Percentiles rank a stretch among this genome's conserved stretches.
These are phyloP conservation scores for Myiothlypis coronata DNA, from an alignment of 2,797 vertebrate genomes.

Conservation along the genomic window DNA sequence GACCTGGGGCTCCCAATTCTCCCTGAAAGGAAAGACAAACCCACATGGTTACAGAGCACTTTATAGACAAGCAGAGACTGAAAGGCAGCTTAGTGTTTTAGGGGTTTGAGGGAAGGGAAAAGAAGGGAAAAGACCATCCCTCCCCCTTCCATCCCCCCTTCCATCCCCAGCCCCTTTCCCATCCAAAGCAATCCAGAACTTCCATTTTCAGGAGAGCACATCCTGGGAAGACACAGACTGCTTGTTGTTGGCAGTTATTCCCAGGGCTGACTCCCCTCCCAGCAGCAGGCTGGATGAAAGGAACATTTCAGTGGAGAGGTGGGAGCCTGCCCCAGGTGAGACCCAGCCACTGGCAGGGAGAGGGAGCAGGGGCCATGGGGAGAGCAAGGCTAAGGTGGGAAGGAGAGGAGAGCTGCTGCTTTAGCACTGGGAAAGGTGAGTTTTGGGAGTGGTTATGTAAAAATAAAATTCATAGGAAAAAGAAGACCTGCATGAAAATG, in stretches of 20 bases:
- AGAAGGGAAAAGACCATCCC: background rate
- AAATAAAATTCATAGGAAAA: background rate
- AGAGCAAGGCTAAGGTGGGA: background rate
- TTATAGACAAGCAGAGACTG: background rate
- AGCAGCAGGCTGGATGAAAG: background rate
- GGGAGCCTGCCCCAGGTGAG: background rate
- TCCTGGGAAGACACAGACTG: background rate
- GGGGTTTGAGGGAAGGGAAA: background rate
- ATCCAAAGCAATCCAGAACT: background rate
- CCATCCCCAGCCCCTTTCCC: background rate
- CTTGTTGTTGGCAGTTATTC: background rate
- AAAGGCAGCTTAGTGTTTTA: conserved; percentile 15
- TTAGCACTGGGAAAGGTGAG: background rate
- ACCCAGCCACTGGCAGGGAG: background rate
- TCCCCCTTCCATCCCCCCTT: background rate
- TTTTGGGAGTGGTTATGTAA: background rate
- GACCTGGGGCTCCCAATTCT: conserved; percentile 90
- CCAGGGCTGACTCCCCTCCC: background rate
- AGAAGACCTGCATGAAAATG: background rate
- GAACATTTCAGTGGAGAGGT: background rate
- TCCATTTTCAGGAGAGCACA: background rate
- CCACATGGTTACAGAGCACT: conserved; percentile 64
- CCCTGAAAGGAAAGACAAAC: conserved; percentile 81
- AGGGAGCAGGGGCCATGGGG: fast-evolving
- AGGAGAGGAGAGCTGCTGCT: background rate